Evolutionary conservation across 2,888 invertebrate genomes (phyloP), one percentile per base, ranked within the genome.

Genomic region (Dryobotodes eremita): DNA sequence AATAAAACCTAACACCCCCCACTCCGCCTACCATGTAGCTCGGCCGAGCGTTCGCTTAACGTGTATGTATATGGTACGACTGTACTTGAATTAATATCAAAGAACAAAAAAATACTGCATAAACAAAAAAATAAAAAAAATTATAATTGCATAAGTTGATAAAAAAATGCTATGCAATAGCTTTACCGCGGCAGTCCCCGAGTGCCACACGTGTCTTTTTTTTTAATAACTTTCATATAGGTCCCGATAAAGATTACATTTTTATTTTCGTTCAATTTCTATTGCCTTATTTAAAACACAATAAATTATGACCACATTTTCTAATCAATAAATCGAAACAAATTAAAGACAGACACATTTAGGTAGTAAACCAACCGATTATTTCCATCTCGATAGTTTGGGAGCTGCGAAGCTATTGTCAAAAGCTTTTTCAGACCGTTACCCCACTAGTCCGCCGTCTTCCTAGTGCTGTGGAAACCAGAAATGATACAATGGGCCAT

Each of bases 381-480:
- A 80, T 66, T 84, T 71, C 71, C 66, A 83, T 79, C 78, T 68
- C 72, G 74, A 79, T 86, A 82, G 83, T 84, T 84, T 79, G 75
- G 73, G 77, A 82, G 81, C 72, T 80, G 70, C 69, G 72, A 70
- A 75, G 71, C 89, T 79, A 84, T 89, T 87, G 83, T 89, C 84
- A 85, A 88, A 83, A 83, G 76, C 83, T 88, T 84, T 88, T 88
- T 84, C 89, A 89, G 83, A 76, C 59, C 1, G 80, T 77, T 82
- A 80, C 84, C 73, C 85, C 89, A 91, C 83, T 82, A 84, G 83
- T 31, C 23, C 46, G n/a, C 73, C 79, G 71, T 79, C 91, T 93
- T 93, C 92, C 92, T 92, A 79, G 90, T 91, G 79, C 85, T 93
- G 93, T 93, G 93, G 92, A 93, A 94, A 94, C 93, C 93, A 94